These are phyloP conservation scores for Petrocephalus schoutedeni DNA, from an alignment of 2,797 vertebrate genomes.

Conservation along the genomic window DNA sequence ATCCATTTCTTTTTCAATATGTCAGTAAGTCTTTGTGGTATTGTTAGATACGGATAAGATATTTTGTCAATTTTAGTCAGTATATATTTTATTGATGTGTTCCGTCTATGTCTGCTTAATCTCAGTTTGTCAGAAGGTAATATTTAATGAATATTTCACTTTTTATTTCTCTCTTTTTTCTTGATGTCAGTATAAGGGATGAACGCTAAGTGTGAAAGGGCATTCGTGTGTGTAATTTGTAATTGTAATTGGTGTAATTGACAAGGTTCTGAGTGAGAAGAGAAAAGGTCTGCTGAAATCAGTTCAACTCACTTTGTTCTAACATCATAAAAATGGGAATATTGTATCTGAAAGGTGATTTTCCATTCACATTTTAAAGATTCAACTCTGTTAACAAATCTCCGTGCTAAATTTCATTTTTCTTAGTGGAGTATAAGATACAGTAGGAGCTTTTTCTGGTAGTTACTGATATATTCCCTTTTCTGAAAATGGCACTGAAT, in stretches of 20 bases:
- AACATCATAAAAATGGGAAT: neutral
- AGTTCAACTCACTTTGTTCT: constrained; percentile 29
- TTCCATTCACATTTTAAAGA: neutral
- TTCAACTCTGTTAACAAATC: constrained; percentile 35
- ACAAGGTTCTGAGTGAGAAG: constrained; percentile 75
- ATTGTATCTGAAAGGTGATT: neutral
- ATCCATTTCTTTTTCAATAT: constrained; percentile 8
- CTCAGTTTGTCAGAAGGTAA: neutral
- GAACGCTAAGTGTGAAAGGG: neutral
- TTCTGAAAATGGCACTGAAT: constrained; percentile 31
- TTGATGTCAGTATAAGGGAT: neutral
- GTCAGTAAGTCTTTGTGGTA: constrained; percentile 19
- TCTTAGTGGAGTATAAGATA: constrained; percentile 9
- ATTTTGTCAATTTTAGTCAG: neutral
- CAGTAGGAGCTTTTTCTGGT: neutral
- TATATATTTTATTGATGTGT: constrained; percentile 3
- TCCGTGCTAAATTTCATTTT: constrained; percentile 43
- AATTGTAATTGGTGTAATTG: constrained; percentile 38
- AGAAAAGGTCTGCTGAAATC: constrained; percentile 60
- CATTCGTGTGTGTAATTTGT: constrained; percentile 7
- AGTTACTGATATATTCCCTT: neutral
- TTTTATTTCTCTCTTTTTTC: neutral
- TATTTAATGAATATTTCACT: constrained; percentile 1
- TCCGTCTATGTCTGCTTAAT: neutral
- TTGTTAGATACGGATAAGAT: constrained; percentile 15